phyloP scores from a whole-genome alignment of 2,888 invertebrate species.

The Drosophila formosana region DNA sequence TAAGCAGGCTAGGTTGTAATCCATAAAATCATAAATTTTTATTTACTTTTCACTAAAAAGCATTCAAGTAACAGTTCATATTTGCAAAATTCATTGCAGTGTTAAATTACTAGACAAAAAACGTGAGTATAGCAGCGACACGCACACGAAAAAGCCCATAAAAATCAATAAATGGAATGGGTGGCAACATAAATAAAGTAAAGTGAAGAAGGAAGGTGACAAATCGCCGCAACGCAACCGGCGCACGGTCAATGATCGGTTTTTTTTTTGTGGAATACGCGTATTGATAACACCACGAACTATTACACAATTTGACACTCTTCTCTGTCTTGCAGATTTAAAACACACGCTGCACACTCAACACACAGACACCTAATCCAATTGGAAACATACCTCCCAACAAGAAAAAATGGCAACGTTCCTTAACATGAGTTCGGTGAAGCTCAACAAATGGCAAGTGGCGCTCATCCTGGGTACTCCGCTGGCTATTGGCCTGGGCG shows the following conservation, averaged over 20 bases:
- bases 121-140: constrained; percentile 52
- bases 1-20: constrained; percentile 61
- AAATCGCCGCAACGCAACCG: constrained; percentile 26
- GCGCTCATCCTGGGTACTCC: constrained; percentile 94
- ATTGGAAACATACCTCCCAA: constrained; percentile 14
- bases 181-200: constrained; percentile 12
- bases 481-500: constrained; percentile 92
- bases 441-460: constrained; percentile 92
- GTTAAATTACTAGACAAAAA: constrained; percentile 53
- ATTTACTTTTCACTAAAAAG: constrained; percentile 65
- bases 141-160: neutral
- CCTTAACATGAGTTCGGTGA: constrained; percentile 76
- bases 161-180: constrained; percentile 54
- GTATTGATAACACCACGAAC: constrained; percentile 47
- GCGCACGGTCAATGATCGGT: constrained; percentile 7
- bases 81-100: constrained; percentile 72
- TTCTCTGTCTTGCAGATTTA: constrained; percentile 51
- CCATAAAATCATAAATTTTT: constrained; percentile 34
- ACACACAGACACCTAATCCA: neutral
- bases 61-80: constrained; percentile 44
- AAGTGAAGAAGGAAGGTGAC: constrained; percentile 28
- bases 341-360: constrained; percentile 29
- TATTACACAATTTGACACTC: constrained; percentile 68
- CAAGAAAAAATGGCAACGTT: constrained; percentile 64
- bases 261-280: constrained; percentile 3